Evolutionary conservation across 2,797 vertebrate genomes (phyloP), one percentile per base, ranked within the genome.

Genomic region (Distichodus sexfasciatus): DNA sequence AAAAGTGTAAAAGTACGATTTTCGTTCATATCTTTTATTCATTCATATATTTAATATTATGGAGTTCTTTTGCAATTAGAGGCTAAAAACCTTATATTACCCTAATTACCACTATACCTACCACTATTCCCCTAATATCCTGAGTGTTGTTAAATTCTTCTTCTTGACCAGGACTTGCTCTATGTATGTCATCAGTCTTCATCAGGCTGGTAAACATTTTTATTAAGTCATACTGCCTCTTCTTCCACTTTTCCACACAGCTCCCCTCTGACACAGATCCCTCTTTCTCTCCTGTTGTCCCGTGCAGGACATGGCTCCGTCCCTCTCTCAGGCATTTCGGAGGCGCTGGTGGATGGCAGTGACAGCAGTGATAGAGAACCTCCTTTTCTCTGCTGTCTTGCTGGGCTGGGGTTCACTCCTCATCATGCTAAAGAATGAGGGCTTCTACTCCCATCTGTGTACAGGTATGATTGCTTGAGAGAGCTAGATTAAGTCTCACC

Each of bases 311-410:
- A 95, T 96, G 94, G 92, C 92, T 19, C 93, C 93, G 21, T 92
- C 91, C 38, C 85, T 95, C 71, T 78, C 87, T 12, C 91, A 90
- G 83, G 92, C 94, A 0, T 93, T 89, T 76, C 73, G 73, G 60
- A 78, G 94, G 77, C 90, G 93, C 72, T 95, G 94, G 93, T 96
- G 93, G 93, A 94, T 95, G 90, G 93, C 94, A 0, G 48, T 87
- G 72, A 91, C 90, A 0, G 91, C 94, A 0, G 88, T 94, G 17
- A 10, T 95, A 17, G 94, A 96, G 77, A 96, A 96, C 74, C 86
- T 96, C 66, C 84, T 96, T 62, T 95, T 91, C 78, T 95, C 94
- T 0, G 94, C 94, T 0, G 94, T 95, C 19, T 87, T 96, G 59
- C 85, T 96, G 64, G 94, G 94, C 60, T 96, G 94, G 94, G 87